Evolutionary conservation across 2,797 vertebrate species (phyloP).

Genomic region (Darevskia nairensis): DNA sequence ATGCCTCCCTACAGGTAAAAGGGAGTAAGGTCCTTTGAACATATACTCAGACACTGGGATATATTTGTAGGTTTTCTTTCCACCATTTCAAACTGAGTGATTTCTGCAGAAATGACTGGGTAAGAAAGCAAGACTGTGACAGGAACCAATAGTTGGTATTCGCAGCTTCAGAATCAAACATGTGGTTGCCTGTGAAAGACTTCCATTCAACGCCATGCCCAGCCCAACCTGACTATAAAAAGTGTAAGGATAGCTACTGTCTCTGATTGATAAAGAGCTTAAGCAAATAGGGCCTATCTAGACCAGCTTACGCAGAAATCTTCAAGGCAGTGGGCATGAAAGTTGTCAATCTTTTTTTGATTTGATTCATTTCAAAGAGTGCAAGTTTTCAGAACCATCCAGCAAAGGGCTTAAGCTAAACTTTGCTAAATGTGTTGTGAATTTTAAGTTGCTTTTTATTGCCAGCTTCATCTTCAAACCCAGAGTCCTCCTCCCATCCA

Average conservation of each 20-base stretch:
- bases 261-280: slow-evolving; percentile 23
- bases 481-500: background rate
- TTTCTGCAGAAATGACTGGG: background rate
- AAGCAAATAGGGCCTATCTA: slow-evolving; percentile 2
- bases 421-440: slow-evolving; percentile 6
- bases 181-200: background rate
- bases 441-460: background rate
- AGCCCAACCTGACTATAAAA: background rate
- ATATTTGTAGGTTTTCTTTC: background rate
- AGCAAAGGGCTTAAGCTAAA: background rate
- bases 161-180: background rate
- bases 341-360: slow-evolving; percentile 5
- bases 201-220: background rate
- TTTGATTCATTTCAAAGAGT: slow-evolving; percentile 24
- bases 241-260: slow-evolving; percentile 9
- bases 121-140: background rate
- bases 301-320: background rate
- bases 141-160: background rate
- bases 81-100: background rate
- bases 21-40: background rate
- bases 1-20: background rate
- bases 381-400: background rate
- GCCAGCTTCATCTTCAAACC: background rate
- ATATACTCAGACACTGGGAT: background rate
- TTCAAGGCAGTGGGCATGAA: background rate